Evolutionary conservation across 2,888 invertebrate species (phyloP), one percentile per base, ranked within the genome.

Genomic region (Melanargia galathea): DNA sequence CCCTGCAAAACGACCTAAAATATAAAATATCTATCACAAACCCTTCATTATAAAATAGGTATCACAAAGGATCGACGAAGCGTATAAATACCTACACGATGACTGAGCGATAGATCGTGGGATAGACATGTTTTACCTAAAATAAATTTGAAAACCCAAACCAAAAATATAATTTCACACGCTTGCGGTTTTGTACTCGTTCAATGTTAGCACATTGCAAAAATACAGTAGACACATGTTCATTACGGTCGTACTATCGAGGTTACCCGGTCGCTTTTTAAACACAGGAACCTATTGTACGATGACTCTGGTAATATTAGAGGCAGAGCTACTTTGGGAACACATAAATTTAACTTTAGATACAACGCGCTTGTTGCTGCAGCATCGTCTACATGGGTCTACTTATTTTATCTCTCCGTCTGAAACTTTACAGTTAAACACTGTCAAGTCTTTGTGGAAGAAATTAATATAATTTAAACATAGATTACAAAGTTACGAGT

Each of bases 181-280:
- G 60, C 63, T 56, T 58, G 35, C 52, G 26, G 26, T 24, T 22
- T 43, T 59, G 62, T 56, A 54, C 59, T 20, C 54, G 40, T 48
- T 35, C 38, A 1, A 20, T 55, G 49, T 56, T 35, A 33, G 35
- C 55, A 56, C 18, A 30, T 45, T 38, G 13, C 33, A 30, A 55
- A 59, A 45, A 61, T 63, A 61, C 56, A 24, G 52, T 52, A 40
- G 35, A 54, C 46, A 57, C 46, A 8, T 45, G 55, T 63, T 60
- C 49, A 49, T 35, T 35, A 57, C 49, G 52, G 77, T 78, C 75
- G 76, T 78, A 80, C 77, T 70, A 75, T 75, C 63, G 70, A 78
- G 79, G 80, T 83, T 74, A 84, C 84, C 81, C 74, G 84, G 86
- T 84, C 76, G 74, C 73, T 77, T 78, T 77, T 82, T 83, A 79